phyloP scores from a whole-genome alignment of 1,140 invertebrate genomes.

The Nasonia vitripennis region DNA sequence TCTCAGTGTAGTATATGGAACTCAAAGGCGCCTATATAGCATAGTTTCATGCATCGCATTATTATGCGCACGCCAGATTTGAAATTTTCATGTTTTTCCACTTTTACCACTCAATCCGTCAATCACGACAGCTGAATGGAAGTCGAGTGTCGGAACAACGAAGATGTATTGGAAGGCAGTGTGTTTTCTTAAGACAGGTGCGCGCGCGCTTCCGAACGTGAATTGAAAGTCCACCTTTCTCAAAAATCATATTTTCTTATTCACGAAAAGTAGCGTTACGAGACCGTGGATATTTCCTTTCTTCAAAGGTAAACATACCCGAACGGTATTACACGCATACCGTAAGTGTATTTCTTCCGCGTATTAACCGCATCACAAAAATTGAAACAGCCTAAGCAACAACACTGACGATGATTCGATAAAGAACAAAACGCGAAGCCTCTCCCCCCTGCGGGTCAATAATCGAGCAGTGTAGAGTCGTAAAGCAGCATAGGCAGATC shows the following conservation, averaged over 20 bases:
- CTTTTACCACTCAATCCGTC: not conserved
- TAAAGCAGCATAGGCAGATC: not conserved
- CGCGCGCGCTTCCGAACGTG: not conserved
- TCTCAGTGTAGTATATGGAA: not conserved
- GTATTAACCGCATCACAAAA: not conserved
- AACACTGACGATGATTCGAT: not conserved
- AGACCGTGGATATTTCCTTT: too few relatives aligned
- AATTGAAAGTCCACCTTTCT: not conserved
- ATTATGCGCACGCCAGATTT: not conserved
- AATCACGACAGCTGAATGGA: not conserved
- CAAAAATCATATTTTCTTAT: not conserved
- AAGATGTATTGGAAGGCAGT: not conserved
- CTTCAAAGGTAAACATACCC: not conserved
- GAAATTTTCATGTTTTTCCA: not conserved
- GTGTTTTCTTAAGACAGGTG: not conserved
- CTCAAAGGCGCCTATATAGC: not conserved
- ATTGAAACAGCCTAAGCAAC: not conserved
- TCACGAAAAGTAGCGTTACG: not conserved
- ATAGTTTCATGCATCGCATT: not conserved
- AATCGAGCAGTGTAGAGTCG: not conserved
- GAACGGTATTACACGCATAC: not conserved
- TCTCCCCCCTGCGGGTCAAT: not conserved
- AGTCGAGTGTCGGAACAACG: not conserved
- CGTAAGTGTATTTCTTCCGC: not conserved
- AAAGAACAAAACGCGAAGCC: not conserved